phyloP scores from a whole-genome alignment of 2,888 invertebrate species.

The Synanthedon myopaeformis region DNA sequence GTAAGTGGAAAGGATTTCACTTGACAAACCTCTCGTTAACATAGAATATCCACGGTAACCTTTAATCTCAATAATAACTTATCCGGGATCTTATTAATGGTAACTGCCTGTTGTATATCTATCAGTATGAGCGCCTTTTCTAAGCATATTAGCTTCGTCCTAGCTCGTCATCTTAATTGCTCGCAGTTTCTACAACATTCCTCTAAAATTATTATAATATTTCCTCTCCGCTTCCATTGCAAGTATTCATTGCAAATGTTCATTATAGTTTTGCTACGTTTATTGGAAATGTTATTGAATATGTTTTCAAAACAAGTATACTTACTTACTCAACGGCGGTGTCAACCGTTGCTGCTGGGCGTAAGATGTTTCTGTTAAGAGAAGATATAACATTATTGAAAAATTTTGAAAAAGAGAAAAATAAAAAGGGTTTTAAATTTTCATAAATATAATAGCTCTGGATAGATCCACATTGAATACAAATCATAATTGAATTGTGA shows the following conservation, averaged over 20 bases:
- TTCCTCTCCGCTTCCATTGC: not conserved
- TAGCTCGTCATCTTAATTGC: not conserved
- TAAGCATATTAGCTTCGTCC: not conserved
- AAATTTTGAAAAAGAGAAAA: too few relatives aligned
- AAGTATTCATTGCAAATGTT: not conserved
- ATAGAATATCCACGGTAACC: conserved; percentile 2
- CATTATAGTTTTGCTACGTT: not conserved
- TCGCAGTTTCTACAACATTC: not conserved
- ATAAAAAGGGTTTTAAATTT: too few relatives aligned
- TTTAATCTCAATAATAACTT: conserved; percentile 6
- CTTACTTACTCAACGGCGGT: too few relatives aligned
- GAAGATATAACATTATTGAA: too few relatives aligned
- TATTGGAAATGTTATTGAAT: not conserved
- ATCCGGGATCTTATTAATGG: conserved; percentile 1
- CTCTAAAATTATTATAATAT: not conserved
- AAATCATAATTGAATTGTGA: too few relatives aligned
- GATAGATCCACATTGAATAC: too few relatives aligned
- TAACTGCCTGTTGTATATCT: not conserved
- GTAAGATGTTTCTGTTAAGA: too few relatives aligned
- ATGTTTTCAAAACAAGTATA: not conserved
- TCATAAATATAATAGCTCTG: too few relatives aligned
- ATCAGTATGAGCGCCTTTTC: not conserved
- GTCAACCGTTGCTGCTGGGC: too few relatives aligned
- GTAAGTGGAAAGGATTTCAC: not conserved
- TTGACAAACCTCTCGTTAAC: not conserved